These are phyloP conservation scores for Bombus soroeensis DNA, from an alignment of 1,140 invertebrate genomes.

Conservation along the genomic window DNA sequence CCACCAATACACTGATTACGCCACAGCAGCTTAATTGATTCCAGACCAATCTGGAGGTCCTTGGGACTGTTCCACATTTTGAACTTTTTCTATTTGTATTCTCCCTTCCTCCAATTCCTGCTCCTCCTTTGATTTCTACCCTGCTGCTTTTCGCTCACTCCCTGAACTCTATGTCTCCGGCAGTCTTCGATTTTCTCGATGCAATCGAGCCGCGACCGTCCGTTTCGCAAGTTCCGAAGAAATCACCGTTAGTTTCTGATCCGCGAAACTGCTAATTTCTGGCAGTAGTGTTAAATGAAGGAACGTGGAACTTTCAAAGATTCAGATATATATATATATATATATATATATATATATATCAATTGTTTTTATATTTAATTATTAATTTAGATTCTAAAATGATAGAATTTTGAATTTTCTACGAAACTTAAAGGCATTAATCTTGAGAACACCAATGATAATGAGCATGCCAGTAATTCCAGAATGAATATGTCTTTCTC, in stretches of 20 bases:
- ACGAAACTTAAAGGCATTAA: too few species aligned
- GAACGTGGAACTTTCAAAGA: not conserved
- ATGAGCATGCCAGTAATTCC: too few species aligned
- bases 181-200: constrained; percentile 38
- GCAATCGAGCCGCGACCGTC: constrained; percentile 10
- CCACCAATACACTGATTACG: constrained; percentile 58
- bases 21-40: constrained; percentile 62
- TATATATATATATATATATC: too few species aligned
- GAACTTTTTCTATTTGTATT: constrained; percentile 47
- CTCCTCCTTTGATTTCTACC: constrained; percentile 8
- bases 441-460: too few species aligned
- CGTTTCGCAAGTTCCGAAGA: not conserved
- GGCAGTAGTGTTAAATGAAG: too few species aligned
- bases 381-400: too few species aligned
- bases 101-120: not conserved
- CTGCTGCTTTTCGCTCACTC: not conserved
- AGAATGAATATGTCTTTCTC: too few species aligned
- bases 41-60: constrained; percentile 50
- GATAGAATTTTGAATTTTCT: too few species aligned
- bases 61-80: constrained; percentile 40
- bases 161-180: not conserved
- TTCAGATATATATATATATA: too few species aligned
- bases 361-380: too few species aligned
- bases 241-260: not conserved
- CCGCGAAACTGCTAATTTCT: not conserved